Evolutionary conservation across 2,797 vertebrate genomes (phyloP), one percentile per base, ranked within the genome.

Genomic region (Leptoclinus maculatus): DNA sequence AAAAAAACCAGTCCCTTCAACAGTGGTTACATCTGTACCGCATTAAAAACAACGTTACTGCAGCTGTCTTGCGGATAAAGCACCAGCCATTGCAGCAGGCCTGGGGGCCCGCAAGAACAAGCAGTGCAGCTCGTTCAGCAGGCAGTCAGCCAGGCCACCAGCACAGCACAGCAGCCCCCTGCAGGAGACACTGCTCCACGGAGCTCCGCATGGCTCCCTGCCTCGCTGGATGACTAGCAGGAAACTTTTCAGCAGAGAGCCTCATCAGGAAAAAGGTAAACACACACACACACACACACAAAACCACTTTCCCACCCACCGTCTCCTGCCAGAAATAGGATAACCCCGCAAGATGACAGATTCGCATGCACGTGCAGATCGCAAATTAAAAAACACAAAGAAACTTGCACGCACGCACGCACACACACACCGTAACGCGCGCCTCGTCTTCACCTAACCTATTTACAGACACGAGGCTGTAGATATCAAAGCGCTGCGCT

Each of bases 381-480:
- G 4, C 51, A 82, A 78, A 87, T 79, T 78, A 86, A 70, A 43
- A 21, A 21, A 16, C 83, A 84, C 57, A 80, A 39, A 10, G 75
- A 77, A 60, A 71, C 41, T 67, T 3, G 27, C 60, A 19, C 66
- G 8, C 56, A 17, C 39, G 68, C 51, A 56, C 25, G 25, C 62
- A 21, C 63, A 10, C 45, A 14, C 41, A 75, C 53, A 14, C 11
- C 29, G n/a, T 51, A 71, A 3, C 66, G 70, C 56, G 5, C 11
- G 3, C 60, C 74, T 66, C 34, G 54, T 70, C 73, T 79, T 87
- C 83, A 86, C 77, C 82, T 85, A 83, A 90, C 89, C 91, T 93
- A 93, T 94, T 92, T 94, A 89, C 87, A 94, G 90, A 92, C 84
- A 83, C 76, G 47, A 63, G 79, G 82, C 80, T 82, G 85, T 14